phyloP scores from a whole-genome alignment of 2,113 vertebrate species.

The Paradoxurus hermaphroditus region DNA sequence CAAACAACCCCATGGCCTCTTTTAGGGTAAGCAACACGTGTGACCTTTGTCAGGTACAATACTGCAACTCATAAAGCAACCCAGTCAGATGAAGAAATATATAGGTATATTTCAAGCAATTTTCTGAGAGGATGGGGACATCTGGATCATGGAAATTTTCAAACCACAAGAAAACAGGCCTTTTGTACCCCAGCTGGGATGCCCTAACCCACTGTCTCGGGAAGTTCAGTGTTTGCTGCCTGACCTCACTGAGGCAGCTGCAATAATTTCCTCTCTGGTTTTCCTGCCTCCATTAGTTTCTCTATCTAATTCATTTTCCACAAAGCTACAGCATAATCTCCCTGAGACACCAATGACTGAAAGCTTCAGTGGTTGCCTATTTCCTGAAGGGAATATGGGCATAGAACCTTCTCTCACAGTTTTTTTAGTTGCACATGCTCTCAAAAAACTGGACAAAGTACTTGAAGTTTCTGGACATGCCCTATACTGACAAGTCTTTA shows the following conservation, averaged over 20 bases:
- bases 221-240: neutral
- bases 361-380: neutral
- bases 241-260: neutral
- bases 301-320: neutral
- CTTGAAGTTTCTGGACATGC: neutral
- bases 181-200: neutral
- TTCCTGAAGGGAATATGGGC: neutral
- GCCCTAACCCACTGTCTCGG: neutral
- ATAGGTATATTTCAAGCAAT: neutral
- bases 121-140: neutral
- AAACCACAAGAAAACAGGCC: slow-evolving; percentile 13
- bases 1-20: neutral
- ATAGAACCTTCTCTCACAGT: neutral
- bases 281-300: neutral
- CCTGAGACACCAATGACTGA: neutral
- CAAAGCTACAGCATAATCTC: neutral
- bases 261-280: neutral
- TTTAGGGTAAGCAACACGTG: neutral
- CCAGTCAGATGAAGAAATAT: neutral
- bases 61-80: neutral
- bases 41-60: neutral
- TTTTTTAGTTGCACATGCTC: neutral
- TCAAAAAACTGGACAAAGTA: neutral
- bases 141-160: neutral
- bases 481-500: neutral